phyloP scores from a whole-genome alignment of 2,888 invertebrate genomes.

The Rhyacophila evoluta region DNA sequence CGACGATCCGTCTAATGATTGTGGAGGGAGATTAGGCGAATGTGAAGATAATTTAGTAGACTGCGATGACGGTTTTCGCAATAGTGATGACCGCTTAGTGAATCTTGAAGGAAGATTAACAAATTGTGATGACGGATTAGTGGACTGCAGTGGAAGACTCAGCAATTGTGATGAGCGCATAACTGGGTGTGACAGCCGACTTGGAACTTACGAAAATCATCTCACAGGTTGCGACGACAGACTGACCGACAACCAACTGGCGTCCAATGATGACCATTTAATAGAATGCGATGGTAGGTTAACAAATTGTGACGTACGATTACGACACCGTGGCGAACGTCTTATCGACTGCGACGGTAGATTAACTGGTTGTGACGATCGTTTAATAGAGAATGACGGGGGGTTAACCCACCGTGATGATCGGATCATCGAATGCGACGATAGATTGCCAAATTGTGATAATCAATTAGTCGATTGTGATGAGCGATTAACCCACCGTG shows the following conservation, averaged over 20 bases:
- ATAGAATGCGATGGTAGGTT: constrained; percentile 35
- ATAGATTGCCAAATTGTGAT: constrained; percentile 17
- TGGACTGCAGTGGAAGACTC: background rate
- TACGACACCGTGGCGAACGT: constrained; percentile 26
- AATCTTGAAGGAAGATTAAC: constrained; percentile 34
- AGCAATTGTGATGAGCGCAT: constrained; percentile 33
- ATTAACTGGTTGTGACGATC: constrained; percentile 11
- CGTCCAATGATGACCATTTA: constrained; percentile 13
- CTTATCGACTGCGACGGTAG: constrained; percentile 5
- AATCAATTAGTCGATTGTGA: constrained; percentile 16
- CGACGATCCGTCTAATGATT: constrained; percentile 23
- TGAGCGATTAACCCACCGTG: constrained; percentile 14
- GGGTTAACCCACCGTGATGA: constrained; percentile 28
- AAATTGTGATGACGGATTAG: constrained; percentile 29
- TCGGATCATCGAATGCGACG: background rate
- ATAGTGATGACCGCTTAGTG: background rate
- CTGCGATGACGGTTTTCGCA: constrained; percentile 23
- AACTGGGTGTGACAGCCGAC: background rate
- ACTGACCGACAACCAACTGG: constrained; percentile 28
- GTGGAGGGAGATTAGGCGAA: constrained; percentile 13
- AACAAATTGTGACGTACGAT: constrained; percentile 27
- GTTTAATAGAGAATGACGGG: background rate
- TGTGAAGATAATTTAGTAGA: constrained; percentile 31
- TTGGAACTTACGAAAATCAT: constrained; percentile 25
- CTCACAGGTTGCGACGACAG: background rate